phyloP scores from a whole-genome alignment of 2,888 invertebrate genomes.

The Agrilus cyanescens region DNA sequence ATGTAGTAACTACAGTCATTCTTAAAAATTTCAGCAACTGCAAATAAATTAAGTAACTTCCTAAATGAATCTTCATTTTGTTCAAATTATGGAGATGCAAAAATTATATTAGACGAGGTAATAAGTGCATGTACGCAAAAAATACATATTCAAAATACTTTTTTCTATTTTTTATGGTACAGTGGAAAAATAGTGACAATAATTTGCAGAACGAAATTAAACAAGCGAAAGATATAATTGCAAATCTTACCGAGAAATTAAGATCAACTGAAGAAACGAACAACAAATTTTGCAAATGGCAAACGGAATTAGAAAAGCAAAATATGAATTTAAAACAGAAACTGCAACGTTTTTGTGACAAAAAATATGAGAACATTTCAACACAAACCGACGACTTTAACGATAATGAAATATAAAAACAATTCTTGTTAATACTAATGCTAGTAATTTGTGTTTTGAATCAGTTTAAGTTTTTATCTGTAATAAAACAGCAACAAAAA shows the following conservation, averaged over 20 bases:
- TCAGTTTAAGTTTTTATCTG: too few species aligned
- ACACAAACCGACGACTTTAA: too few species aligned
- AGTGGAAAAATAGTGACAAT: slow-evolving; percentile 16
- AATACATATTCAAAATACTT: too few species aligned
- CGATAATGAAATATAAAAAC: too few species aligned
- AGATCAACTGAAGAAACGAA: slow-evolving; percentile 9
- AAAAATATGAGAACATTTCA: too few species aligned
- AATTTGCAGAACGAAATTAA: slow-evolving; percentile 12
- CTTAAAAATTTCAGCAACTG: slow-evolving; percentile 4
- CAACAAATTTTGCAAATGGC: slow-evolving; percentile 4
- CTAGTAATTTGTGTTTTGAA: too few species aligned
- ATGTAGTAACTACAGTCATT: not conserved
- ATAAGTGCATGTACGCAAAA: not conserved
- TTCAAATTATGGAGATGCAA: not conserved
- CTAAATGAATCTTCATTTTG: not conserved
- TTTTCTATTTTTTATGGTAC: slow-evolving; percentile 7
- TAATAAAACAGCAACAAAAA: too few species aligned
- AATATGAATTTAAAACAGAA: slow-evolving; percentile 5
- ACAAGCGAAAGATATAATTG: slow-evolving; percentile 4
- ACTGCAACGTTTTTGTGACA: too few species aligned
- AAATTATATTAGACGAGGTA: slow-evolving; percentile 7
- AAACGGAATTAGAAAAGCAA: slow-evolving; percentile 5
- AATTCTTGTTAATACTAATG: too few species aligned
- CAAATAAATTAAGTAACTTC: slow-evolving; percentile 6
- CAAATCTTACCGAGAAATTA: slow-evolving; percentile 11